These are phyloP conservation scores for Ailurus styani DNA, from an alignment of 2,113 vertebrate species.

Conservation along the genomic window DNA sequence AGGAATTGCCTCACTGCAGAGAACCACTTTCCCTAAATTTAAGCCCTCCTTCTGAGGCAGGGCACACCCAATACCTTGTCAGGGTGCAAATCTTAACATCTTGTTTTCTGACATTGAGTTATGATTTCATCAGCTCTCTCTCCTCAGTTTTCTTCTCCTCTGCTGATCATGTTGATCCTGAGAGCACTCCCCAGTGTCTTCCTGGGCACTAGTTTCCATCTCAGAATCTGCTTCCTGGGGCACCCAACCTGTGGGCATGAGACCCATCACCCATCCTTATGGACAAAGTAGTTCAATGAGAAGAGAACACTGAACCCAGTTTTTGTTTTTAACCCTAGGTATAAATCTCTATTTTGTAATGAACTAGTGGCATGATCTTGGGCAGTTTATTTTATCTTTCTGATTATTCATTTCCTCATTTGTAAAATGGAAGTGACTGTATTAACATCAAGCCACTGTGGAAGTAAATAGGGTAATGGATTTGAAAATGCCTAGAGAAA, in stretches of 20 bases:
- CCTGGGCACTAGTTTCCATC: not conserved
- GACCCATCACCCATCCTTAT: not conserved
- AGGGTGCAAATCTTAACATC: not conserved
- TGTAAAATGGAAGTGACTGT: not conserved
- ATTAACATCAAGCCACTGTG: not conserved
- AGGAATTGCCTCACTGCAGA: not conserved
- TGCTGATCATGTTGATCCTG: too few relatives aligned
- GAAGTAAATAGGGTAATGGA: not conserved
- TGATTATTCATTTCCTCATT: not conserved
- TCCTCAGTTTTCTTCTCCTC: not conserved
- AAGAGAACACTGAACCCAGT: not conserved
- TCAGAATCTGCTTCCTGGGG: not conserved
- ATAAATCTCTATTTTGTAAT: not conserved
- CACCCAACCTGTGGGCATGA: not conserved
- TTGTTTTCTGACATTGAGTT: not conserved
- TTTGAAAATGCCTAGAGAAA: not conserved
- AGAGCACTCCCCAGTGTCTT: not conserved
- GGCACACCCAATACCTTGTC: not conserved
- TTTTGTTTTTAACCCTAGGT: not conserved
- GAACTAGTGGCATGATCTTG: not conserved
- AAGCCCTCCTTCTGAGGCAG: not conserved
- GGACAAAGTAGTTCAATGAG: not conserved
- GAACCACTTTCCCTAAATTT: not conserved
- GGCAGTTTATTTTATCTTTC: not conserved
- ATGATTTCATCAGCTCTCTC: not conserved